These are phyloP conservation scores for Glossosoma conforme DNA, from an alignment of 1,140 invertebrate genomes.

Conservation along the genomic window DNA sequence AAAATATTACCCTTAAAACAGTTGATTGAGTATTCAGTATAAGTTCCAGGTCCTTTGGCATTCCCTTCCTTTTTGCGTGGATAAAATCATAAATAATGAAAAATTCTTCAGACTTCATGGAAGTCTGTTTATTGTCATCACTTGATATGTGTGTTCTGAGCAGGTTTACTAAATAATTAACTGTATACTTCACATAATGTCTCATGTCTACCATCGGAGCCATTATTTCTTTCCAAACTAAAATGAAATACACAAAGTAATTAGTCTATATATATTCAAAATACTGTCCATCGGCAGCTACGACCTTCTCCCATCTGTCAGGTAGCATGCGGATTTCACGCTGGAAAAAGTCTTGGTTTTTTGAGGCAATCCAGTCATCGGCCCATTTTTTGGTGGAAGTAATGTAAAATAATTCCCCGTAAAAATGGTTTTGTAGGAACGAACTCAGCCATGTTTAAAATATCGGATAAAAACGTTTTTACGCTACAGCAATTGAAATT, in stretches of 20 bases:
- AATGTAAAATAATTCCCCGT: too few species aligned
- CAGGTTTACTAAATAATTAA: slow-evolving; percentile 64
- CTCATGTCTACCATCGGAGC: slow-evolving; percentile 68
- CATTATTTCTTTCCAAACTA: slow-evolving; percentile 79
- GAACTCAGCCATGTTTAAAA: too few species aligned
- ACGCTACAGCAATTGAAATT: too few species aligned
- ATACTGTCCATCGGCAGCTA: too few species aligned
- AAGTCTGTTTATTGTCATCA: slow-evolving; percentile 11
- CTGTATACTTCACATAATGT: slow-evolving; percentile 64
- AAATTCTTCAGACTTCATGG: slow-evolving; percentile 9
- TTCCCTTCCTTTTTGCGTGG: slow-evolving; percentile 18
- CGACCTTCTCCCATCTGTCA: too few species aligned
- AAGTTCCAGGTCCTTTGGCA: slow-evolving; percentile 20
- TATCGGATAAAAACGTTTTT: too few species aligned
- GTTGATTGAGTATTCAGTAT: slow-evolving; percentile 13
- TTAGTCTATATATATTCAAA: too few species aligned
- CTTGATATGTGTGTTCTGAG: slow-evolving; percentile 48
- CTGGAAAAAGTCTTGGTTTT: too few species aligned
- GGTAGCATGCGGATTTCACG: too few species aligned
- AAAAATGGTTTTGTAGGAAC: too few species aligned
- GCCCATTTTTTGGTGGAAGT: too few species aligned
- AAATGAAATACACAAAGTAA: slow-evolving; percentile 29
- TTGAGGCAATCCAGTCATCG: too few species aligned
- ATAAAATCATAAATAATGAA: slow-evolving; percentile 21
- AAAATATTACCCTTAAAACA: slow-evolving; percentile 21